Evolutionary conservation across 2,888 invertebrate species (phyloP).

Genomic region (Agrilus cyanescens): DNA sequence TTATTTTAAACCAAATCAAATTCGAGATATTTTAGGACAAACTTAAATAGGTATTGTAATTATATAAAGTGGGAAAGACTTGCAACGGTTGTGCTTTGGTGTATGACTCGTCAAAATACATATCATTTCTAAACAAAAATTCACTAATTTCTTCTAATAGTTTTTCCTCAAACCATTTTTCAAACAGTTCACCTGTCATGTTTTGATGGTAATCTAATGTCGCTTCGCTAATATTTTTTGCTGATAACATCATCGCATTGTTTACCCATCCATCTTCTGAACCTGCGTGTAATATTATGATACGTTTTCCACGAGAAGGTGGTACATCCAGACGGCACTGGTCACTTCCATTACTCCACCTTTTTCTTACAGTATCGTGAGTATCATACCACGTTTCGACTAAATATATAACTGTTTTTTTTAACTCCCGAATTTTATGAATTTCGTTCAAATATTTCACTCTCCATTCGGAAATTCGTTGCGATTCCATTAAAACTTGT

Average conservation of each 20-base stretch:
- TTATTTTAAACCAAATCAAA: too few relatives aligned
- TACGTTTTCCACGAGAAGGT: slow-evolving; percentile 11
- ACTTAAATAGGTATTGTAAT: too few relatives aligned
- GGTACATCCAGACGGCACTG: slow-evolving; percentile 11
- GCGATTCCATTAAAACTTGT: background rate
- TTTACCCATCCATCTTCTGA: slow-evolving; percentile 13
- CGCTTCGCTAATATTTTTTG: slow-evolving; percentile 8
- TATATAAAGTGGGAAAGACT: too few relatives aligned
- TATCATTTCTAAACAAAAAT: slow-evolving; percentile 1
- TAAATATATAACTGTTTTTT: slow-evolving; percentile 7
- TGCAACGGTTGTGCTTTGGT: slow-evolving; percentile 1
- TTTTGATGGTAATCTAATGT: slow-evolving; percentile 9
- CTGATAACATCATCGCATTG: slow-evolving; percentile 11
- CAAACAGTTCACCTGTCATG: slow-evolving; percentile 12
- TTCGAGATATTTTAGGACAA: too few relatives aligned
- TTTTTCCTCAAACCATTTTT: slow-evolving; percentile 12
- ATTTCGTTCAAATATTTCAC: slow-evolving; percentile 2
- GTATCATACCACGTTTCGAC: slow-evolving; percentile 18
- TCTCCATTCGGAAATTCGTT: slow-evolving; percentile 1
- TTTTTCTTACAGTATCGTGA: slow-evolving; percentile 12
- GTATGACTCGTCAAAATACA: slow-evolving; percentile 2
- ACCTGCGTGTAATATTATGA: slow-evolving; percentile 16
- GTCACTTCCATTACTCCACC: slow-evolving; percentile 13
- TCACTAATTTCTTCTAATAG: slow-evolving; percentile 2
- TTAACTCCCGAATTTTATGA: background rate